phyloP scores from a whole-genome alignment of 2,888 invertebrate species.

The Xestia xanthographa region DNA sequence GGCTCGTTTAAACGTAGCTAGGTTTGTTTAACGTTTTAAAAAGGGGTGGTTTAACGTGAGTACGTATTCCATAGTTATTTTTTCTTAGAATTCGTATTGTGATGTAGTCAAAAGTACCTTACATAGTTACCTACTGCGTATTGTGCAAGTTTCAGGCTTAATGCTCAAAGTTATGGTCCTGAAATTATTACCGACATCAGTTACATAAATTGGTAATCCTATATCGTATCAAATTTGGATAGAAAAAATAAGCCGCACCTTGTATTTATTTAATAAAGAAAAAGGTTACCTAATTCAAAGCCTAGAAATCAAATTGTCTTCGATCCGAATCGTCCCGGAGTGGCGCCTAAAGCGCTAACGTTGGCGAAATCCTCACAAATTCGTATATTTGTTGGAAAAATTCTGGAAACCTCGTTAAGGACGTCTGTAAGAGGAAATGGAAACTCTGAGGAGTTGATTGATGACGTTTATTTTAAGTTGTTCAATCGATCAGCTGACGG shows the following conservation, averaged over 20 bases:
- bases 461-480: constrained; percentile 64
- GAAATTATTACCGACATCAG: neutral
- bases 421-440: constrained; percentile 57
- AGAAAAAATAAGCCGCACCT: neutral
- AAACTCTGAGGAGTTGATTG: constrained; percentile 61
- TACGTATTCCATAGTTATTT: neutral
- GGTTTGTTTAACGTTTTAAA: neutral
- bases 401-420: constrained; percentile 50
- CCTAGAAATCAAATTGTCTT: constrained; percentile 31
- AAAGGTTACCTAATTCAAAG: constrained; percentile 24
- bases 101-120: neutral
- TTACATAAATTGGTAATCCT: neutral
- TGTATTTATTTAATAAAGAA: constrained; percentile 25
- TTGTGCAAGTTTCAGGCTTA: neutral
- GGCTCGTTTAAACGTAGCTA: neutral
- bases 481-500: constrained; percentile 55
- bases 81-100: neutral
- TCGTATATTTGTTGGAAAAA: constrained; percentile 54
- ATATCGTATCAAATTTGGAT: neutral
- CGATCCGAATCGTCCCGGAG: constrained; percentile 28
- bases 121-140: neutral
- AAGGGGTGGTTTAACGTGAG: neutral
- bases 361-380: constrained; percentile 28
- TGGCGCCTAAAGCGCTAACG: constrained; percentile 23
- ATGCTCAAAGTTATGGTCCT: neutral